Evolutionary conservation across 2,888 invertebrate species (phyloP), one percentile per base, ranked within the genome.

Genomic region (Spodoptera picta): DNA sequence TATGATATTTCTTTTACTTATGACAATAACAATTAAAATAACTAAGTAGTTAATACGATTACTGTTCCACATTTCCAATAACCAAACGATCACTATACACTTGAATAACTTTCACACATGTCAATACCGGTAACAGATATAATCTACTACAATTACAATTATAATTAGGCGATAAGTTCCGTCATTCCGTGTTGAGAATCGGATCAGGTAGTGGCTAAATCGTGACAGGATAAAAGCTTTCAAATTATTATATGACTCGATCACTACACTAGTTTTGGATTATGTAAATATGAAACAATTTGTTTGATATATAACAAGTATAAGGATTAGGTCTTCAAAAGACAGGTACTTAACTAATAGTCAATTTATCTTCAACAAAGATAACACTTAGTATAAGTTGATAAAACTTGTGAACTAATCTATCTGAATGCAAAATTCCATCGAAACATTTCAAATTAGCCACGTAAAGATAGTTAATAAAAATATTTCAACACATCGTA

Each of bases 221-320:
- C 92, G 91, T 92, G 92, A 92, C 90, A 81, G 54, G 86, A 81
- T 79, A 73, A 80, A 49, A 78, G 83, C 90, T 92, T 90, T 90
- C 90, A 80, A 83, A 82, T 91, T 90, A 88, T 82, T 89, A 90
- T 79, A 81, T 78, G 65, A 66, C 65, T 52, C 64, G 67, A 10
- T 46, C 36, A 57, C 12, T 24, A 27, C 12, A 24, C 10, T 46
- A 9, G 41, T 43, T 12, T 47, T 60, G 44, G 50, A 53, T 75
- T 73, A 45, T 52, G 54, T 14, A 49, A 75, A 4, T 19, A 19
- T 19, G 19, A 27, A 3, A 27, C 47, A 47, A 47, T 55, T 11
- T 12, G 4, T 5, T 23, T 53, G 27, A 53, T 23, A 47, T 10
- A 19, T 50, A 12, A 57, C 43, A 46, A 43, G 43, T 73, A 53